Base-by-base conservation (phyloP, 2,888 invertebrate species). In the Entomobrya multifasciata region DNA sequence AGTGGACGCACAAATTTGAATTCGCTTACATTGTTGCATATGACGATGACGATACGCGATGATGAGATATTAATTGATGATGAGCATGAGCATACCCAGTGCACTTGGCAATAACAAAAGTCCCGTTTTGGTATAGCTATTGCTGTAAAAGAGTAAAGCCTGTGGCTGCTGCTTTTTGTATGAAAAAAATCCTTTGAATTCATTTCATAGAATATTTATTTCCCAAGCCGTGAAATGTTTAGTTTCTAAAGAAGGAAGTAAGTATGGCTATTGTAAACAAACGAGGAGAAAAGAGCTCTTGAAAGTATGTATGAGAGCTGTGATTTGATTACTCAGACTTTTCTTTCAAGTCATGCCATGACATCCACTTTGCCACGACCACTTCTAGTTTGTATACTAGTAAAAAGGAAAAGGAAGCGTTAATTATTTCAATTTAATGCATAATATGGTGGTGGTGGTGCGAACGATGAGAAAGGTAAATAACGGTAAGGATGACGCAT, bases 361-460 rank as follows among this genome's bases (percentile, higher is more conserved):
- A 25, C 55, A 52, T 36, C 15, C 36, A 49, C 5, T n/a, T 36
- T n/a, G 41, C 67, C 67, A 44, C 44, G 67, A 44, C 76, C 72
- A 49, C 27, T 72, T 8, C 13, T 25, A 13, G n/a, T n/a, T n/a
- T n/a, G n/a, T n/a, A n/a, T 49, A 36, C 30, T 44, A 8, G 79
- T 36, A 65, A 44, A 55, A 79, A 79, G 79, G 79, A 79, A 79
- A 79, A 79, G 79, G 79, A 78, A 78, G 65, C 65, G 78, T 79
- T 79, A 77, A 77, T 77, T 79, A 79, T 79, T 65, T 27, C 49
- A 44, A 79, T 79, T 79, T 67, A 67, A 67, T 67, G 67, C 44
- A 20, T 41, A n/a, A n/a, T n/a, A 25, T 10, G 57, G 41, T 67
- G 44, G 49, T 49, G 49, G 27, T 11, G 13, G 44, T 67, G 44